phyloP scores from a whole-genome alignment of 2,888 invertebrate genomes.

The Teleogryllus oceanicus region DNA sequence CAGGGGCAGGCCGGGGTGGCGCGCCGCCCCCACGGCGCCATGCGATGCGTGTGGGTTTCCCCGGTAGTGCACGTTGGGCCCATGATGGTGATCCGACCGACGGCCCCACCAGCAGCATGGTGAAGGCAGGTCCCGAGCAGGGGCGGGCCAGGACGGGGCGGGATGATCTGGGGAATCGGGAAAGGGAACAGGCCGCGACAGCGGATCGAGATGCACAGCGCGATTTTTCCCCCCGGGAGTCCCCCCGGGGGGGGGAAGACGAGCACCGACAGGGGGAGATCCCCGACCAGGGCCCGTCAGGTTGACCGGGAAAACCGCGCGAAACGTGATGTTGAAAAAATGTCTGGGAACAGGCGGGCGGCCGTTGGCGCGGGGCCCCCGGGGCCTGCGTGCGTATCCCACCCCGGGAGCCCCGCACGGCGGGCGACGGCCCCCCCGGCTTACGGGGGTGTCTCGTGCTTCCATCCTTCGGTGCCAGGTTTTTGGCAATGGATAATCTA shows the following conservation, averaged over 20 bases:
- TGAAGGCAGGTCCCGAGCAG: conserved; percentile 76
- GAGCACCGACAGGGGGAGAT: conserved; percentile 91
- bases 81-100: conserved; percentile 86
- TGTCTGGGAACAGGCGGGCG: conserved; percentile 60
- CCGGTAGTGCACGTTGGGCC: conserved; percentile 88
- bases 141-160: conserved; percentile 84
- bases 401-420: too few relatives aligned
- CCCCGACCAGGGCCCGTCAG: conserved; percentile 92
- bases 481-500: too few relatives aligned
- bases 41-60: conserved; percentile 90
- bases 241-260: conserved; percentile 95
- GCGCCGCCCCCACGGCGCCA: conserved; percentile 81
- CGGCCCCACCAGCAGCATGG: conserved; percentile 85
- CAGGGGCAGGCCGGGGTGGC: conserved; percentile 61
- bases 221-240: conserved; percentile 98
- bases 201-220: conserved; percentile 87
- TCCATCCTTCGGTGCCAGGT: too few relatives aligned
- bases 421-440: too few relatives aligned
- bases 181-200: conserved; percentile 97
- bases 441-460: too few relatives aligned
- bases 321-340: conserved; percentile 96
- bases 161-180: conserved; percentile 87
- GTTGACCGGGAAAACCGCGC: conserved; percentile 94
- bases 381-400: not conserved
- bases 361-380: not conserved